Percentiles rank a stretch among this genome's conserved stretches.
phyloP scores from a whole-genome alignment of 2,888 invertebrate genomes.

The Diaperis boleti region DNA sequence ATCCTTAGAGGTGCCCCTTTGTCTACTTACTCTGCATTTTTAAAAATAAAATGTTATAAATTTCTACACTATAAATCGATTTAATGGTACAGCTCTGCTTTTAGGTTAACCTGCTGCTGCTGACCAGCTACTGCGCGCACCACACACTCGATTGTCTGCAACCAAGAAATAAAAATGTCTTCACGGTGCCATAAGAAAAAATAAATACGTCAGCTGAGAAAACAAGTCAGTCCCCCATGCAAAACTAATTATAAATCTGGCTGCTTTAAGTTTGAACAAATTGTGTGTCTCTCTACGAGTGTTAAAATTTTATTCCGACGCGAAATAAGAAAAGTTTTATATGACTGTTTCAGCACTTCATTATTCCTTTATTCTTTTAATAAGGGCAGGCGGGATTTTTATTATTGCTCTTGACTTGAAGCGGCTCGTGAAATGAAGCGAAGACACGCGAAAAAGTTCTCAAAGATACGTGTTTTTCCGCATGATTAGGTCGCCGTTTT shows the following conservation, averaged over 20 bases:
- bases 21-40: too few relatives aligned
- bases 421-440: constrained; percentile 27
- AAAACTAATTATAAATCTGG: constrained; percentile 56
- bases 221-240: constrained; percentile 53
- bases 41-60: too few relatives aligned
- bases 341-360: constrained; percentile 62
- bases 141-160: too few relatives aligned
- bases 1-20: too few relatives aligned
- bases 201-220: constrained; percentile 54
- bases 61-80: too few relatives aligned
- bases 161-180: constrained; percentile 49
- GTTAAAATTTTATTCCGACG: constrained; percentile 61
- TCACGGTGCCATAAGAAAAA: constrained; percentile 38
- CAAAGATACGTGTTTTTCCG: constrained; percentile 24
- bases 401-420: constrained; percentile 41
- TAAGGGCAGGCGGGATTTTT: constrained; percentile 51
- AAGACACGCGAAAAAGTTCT: constrained; percentile 29
- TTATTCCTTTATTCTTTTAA: constrained; percentile 60
- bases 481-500: constrained; percentile 29
- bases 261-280: constrained; percentile 53
- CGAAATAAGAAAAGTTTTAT: constrained; percentile 66
- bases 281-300: constrained; percentile 56
- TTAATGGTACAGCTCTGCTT: too few relatives aligned
- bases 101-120: too few relatives aligned
- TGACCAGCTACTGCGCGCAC: too few relatives aligned